phyloP scores from a whole-genome alignment of 2,113 vertebrate species.

The Prunella fulvescens region DNA sequence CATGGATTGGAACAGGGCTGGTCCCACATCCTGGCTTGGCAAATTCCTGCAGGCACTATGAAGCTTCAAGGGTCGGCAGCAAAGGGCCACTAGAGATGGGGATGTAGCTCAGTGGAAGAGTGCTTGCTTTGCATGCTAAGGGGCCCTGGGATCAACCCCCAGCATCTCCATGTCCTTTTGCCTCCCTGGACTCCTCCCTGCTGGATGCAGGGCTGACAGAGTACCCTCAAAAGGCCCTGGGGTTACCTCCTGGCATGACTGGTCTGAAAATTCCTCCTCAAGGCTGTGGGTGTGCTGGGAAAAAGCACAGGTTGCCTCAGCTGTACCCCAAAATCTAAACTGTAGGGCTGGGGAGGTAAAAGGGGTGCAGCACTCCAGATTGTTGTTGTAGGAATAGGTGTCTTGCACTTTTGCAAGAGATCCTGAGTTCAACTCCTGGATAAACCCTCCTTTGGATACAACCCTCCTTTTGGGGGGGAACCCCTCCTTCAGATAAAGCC shows the following conservation, averaged over 20 bases:
- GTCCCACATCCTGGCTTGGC: neutral
- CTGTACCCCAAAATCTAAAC: neutral
- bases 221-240: neutral
- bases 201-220: neutral
- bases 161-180: neutral
- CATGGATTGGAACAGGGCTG: neutral
- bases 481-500: neutral
- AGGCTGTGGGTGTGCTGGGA: neutral
- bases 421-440: neutral
- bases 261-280: no score
- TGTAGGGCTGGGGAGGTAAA: neutral
- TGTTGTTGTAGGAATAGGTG: conserved; percentile 60
- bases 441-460: neutral
- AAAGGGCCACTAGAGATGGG: fast-evolving
- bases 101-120: neutral
- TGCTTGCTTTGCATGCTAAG: conserved; percentile 50
- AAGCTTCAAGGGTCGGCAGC: fast-evolving
- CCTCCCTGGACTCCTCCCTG: neutral
- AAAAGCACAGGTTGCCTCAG: neutral
- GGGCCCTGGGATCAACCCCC: conserved; percentile 67
- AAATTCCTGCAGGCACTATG: neutral
- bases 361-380: neutral
- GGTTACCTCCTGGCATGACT: neutral
- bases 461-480: neutral
- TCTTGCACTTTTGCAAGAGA: conserved; percentile 54